phyloP scores from a whole-genome alignment of 2,888 invertebrate species.

The Oscheius sp. region DNA sequence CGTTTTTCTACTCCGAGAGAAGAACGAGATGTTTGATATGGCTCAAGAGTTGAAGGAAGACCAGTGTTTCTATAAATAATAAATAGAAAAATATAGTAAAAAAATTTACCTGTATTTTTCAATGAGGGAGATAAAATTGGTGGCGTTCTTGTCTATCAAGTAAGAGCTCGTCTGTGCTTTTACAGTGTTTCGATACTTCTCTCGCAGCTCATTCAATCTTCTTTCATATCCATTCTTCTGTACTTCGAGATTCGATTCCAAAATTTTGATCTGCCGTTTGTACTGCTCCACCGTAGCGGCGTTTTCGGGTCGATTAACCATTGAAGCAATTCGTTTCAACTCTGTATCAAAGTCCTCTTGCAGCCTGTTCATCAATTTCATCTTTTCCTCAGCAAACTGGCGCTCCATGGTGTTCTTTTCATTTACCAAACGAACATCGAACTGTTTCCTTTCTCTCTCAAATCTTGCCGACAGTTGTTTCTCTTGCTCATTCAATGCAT shows the following conservation, averaged over 20 bases:
- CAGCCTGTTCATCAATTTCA: slow-evolving; percentile 51
- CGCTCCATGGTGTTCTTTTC: slow-evolving; percentile 45
- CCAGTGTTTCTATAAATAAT: slow-evolving; percentile 6
- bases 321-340: slow-evolving; percentile 32
- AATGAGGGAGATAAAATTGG: slow-evolving; percentile 41
- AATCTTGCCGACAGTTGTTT: slow-evolving; percentile 34
- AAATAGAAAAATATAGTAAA: not conserved
- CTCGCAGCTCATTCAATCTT: slow-evolving; percentile 35
- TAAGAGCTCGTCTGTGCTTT: slow-evolving; percentile 17
- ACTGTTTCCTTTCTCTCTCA: slow-evolving; percentile 31
- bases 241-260: slow-evolving; percentile 47
- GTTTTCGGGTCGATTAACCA: slow-evolving; percentile 25
- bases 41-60: slow-evolving; percentile 19
- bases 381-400: slow-evolving; percentile 51
- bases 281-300: slow-evolving; percentile 36
- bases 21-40: slow-evolving; percentile 26
- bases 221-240: slow-evolving; percentile 56
- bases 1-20: slow-evolving; percentile 39
- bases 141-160: slow-evolving; percentile 32
- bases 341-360: slow-evolving; percentile 48
- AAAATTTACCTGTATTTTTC: slow-evolving; percentile 47
- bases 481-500: slow-evolving; percentile 39
- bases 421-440: slow-evolving; percentile 22
- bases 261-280: slow-evolving; percentile 48
- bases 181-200: slow-evolving; percentile 35